These are phyloP conservation scores for Lepidocolaptes lacrymiger DNA, from an alignment of 2,797 vertebrate species.

Conservation along the genomic window DNA sequence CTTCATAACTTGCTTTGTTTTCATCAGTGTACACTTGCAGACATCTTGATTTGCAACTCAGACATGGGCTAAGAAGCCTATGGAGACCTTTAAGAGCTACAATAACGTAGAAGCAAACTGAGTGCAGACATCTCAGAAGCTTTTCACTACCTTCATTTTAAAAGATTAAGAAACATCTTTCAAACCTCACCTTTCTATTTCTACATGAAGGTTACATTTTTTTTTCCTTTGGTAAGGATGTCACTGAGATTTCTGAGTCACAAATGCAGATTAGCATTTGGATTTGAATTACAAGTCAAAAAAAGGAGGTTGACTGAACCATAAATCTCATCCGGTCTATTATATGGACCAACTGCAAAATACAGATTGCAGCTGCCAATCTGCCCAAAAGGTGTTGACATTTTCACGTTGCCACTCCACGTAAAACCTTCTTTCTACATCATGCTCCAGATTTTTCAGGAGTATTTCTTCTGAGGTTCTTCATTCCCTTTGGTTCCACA, in stretches of 20 bases:
- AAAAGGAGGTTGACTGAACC: not conserved
- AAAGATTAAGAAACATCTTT: not conserved
- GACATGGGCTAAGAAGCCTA: not conserved
- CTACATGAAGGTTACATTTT: not conserved
- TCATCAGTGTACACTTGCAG: not conserved
- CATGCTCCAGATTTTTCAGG: not conserved
- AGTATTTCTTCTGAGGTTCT: not conserved
- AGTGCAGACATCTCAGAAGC: not conserved
- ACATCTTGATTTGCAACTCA: not conserved
- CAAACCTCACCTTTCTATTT: not conserved
- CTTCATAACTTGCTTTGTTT: not conserved
- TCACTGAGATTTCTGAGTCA: constrained; percentile 51
- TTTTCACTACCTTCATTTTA: not conserved
- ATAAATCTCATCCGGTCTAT: not conserved
- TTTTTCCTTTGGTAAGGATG: not conserved
- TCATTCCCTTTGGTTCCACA: not conserved
- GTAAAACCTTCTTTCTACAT: not conserved
- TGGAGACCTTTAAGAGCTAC: not conserved
- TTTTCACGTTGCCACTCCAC: not conserved
- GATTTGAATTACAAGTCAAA: constrained; percentile 42
- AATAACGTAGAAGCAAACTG: not conserved
- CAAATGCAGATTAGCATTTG: constrained; percentile 52
- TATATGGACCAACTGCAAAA: not conserved
- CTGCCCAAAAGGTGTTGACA: not conserved
- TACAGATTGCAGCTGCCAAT: not conserved